Base-by-base conservation (phyloP, 2,797 vertebrate genomes). In the Poeciliopsis gracilis region DNA sequence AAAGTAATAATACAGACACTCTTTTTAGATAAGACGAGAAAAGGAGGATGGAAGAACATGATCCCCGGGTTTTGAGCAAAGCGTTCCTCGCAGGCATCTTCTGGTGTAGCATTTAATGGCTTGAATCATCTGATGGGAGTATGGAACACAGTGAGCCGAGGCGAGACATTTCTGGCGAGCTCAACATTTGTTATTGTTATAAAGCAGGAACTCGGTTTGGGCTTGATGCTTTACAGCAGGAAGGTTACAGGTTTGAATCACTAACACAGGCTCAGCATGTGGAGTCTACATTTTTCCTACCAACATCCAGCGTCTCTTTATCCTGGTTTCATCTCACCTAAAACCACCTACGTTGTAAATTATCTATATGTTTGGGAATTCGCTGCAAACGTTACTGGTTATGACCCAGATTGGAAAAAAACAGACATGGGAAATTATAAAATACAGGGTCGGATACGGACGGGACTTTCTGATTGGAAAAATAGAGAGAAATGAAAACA, bases 61-160 rank as follows among this genome's bases (percentile, higher is more conserved):
- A 86, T 87, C 76, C 77, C 77, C 30, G 78, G 73, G 7, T 57
- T 25, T n/a, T 30, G 75, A 49, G 78, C 81, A 84, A 9, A 33
- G 43, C 78, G 88, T 88, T 85, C 86, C 5, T 4, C 33, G 51
- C 57, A 33, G 83, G 69, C 36, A 86, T 90, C 77, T 83, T 59
- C 76, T 70, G 78, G 82, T 55, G 53, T 46, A 76, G 43, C 47
- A 43, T 79, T 86, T 49, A 78, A 81, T 79, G 76, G 78, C 79
- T 75, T 72, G 70, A 51, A 79, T 66, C 70, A 77, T 41, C 53
- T 53, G 66, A 51, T n/a, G 49, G 71, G 76, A 43, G 66, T 69
- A 9, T 25, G 66, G 66, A 69, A 28, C 71, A 79, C 73, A 70
- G 61, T 78, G 41, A 80, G 59, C 55, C 28, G 6, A 61, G 51